phyloP scores from a whole-genome alignment of 2,888 invertebrate species.

The Rhaphigaster nebulosa region DNA sequence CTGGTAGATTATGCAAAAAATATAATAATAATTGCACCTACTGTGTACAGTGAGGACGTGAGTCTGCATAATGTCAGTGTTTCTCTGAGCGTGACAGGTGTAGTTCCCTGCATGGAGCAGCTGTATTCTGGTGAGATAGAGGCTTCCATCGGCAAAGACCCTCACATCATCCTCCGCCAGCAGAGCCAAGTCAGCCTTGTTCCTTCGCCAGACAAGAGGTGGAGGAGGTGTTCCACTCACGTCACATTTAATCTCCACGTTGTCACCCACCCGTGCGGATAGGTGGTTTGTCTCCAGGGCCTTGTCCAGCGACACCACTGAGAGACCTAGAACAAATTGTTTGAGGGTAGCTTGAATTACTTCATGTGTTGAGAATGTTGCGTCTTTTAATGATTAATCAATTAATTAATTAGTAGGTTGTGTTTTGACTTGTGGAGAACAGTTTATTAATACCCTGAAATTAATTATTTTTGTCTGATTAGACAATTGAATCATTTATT shows the following conservation, averaged over 20 bases:
- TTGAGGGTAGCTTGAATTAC: constrained; percentile 15
- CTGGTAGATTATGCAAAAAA: too few species aligned
- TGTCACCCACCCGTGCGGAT: constrained; percentile 80
- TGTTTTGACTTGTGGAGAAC: neutral
- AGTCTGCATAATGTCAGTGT: constrained; percentile 80
- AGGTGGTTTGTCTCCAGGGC: constrained; percentile 79
- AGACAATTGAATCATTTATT: neutral
- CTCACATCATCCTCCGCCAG: constrained; percentile 70
- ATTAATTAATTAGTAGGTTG: neutral
- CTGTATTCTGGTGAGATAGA: constrained; percentile 80
- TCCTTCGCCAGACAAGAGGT: constrained; percentile 80
- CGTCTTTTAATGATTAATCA: neutral
- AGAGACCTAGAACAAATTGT: constrained; percentile 73
- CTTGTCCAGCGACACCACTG: constrained; percentile 80
- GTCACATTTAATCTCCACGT: constrained; percentile 84
- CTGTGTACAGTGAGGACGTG: constrained; percentile 82
- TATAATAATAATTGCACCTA: constrained; percentile 70
- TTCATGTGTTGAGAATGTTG: neutral
- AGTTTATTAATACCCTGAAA: neutral
- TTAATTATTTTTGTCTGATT: neutral
- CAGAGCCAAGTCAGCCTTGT: constrained; percentile 75
- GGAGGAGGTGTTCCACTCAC: constrained; percentile 79
- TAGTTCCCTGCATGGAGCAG: constrained; percentile 83
- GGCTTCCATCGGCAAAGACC: constrained; percentile 81
- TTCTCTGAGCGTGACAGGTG: constrained; percentile 80